Evolutionary conservation across 2,113 vertebrate genomes (phyloP).

Genomic region (Lipophrys pholis): DNA sequence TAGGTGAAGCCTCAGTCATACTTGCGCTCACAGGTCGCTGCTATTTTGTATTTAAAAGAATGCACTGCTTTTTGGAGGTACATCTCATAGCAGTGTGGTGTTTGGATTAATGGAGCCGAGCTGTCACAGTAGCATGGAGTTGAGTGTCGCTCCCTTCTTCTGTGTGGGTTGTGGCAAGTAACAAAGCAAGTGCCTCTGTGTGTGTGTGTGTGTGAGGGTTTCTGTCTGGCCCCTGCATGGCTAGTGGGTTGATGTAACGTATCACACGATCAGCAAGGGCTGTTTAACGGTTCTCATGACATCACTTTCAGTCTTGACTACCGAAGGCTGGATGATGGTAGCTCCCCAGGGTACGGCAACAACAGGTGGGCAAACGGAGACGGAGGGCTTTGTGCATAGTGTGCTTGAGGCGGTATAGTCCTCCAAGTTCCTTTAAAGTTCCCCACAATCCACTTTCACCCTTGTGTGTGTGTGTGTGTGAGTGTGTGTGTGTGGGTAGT

Average conservation of each 20-base stretch:
- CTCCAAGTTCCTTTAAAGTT: slow-evolving; percentile 9
- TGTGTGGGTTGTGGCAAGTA: slow-evolving; percentile 47
- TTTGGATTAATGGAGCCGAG: slow-evolving; percentile 20
- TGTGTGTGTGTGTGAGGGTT: slow-evolving; percentile 40
- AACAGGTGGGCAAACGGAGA: slow-evolving; percentile 82
- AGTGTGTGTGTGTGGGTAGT: slow-evolving; percentile 11
- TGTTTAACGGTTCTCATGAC: slow-evolving; percentile 83
- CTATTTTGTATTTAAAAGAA: slow-evolving; percentile 26
- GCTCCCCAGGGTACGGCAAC: slow-evolving; percentile 79
- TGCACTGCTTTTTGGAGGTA: neutral
- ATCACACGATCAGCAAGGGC: slow-evolving; percentile 34
- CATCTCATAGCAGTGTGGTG: slow-evolving; percentile 9
- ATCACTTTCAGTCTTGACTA: slow-evolving; percentile 87
- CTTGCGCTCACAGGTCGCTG: slow-evolving; percentile 10
- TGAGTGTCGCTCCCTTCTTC: slow-evolving; percentile 17
- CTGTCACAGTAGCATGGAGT: slow-evolving; percentile 43
- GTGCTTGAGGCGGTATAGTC: slow-evolving; percentile 34
- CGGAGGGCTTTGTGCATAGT: slow-evolving; percentile 44
- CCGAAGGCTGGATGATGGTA: slow-evolving; percentile 86
- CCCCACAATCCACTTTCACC: neutral
- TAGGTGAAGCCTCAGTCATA: neutral
- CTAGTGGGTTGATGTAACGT: slow-evolving; percentile 58
- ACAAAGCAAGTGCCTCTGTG: slow-evolving; percentile 47
- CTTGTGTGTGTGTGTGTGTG: slow-evolving; percentile 11
- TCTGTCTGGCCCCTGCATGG: slow-evolving; percentile 64